Evolutionary conservation across 2,888 invertebrate genomes (phyloP).

Genomic region (Pardosa pseudoannulata): DNA sequence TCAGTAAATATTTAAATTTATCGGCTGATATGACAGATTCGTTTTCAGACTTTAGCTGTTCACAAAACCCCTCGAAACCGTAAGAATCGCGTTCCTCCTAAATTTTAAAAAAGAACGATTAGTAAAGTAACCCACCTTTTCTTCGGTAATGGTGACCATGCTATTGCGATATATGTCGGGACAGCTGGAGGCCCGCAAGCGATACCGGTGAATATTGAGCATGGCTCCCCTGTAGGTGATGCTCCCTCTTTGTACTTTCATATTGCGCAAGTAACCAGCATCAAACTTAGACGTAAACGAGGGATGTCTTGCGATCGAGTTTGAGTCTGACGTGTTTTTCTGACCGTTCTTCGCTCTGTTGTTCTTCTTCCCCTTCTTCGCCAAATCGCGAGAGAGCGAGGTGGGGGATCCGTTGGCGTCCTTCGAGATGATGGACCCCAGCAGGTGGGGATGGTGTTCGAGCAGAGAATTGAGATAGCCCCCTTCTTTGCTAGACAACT

Average conservation of each 20-base stretch:
- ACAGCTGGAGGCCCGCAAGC: slow-evolving; percentile 89
- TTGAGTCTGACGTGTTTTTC: neutral
- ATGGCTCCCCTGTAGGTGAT: slow-evolving; percentile 90
- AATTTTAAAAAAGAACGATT: too few relatives aligned
- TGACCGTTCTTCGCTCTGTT: neutral
- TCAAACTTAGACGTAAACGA: slow-evolving; percentile 51
- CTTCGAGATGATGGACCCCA: slow-evolving; percentile 77
- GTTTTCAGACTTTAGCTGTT: too few relatives aligned
- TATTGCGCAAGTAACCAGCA: slow-evolving; percentile 84
- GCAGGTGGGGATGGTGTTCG: slow-evolving; percentile 85
- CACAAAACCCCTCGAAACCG: too few relatives aligned
- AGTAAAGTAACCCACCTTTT: slow-evolving; percentile 85
- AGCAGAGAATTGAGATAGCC: slow-evolving; percentile 82
- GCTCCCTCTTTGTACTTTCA: slow-evolving; percentile 82
- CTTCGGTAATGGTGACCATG: slow-evolving; percentile 89
- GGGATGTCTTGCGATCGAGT: slow-evolving; percentile 1
- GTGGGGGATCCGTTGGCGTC: slow-evolving; percentile 31
- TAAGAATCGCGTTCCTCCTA: too few relatives aligned
- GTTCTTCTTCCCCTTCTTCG: slow-evolving; percentile 11
- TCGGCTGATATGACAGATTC: too few relatives aligned
- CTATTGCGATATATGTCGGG: slow-evolving; percentile 92
- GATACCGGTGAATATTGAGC: slow-evolving; percentile 87
- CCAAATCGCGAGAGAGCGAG: neutral
- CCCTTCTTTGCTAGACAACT: slow-evolving; percentile 78
- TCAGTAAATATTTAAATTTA: too few relatives aligned